Base-by-base conservation (phyloP, 1,140 invertebrate genomes). In the Drosophila gunungcola region DNA sequence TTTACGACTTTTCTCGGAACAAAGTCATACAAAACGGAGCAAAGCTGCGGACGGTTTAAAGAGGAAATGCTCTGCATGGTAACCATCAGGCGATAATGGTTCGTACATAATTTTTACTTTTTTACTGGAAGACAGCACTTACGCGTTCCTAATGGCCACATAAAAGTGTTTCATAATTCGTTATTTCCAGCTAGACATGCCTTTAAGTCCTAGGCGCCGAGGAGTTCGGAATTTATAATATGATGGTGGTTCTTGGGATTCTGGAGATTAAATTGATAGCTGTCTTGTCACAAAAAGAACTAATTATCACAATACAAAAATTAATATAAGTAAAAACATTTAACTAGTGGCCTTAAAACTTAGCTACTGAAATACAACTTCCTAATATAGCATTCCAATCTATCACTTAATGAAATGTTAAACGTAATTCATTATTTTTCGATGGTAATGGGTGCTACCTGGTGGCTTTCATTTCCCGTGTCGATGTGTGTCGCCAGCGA, bases 21-120 rank as follows among this genome's bases (percentile, higher is more conserved):
- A 90, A 90, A 90, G 83, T 90, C 82, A 78, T 90, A 90, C 86
- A 90, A 90, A 90, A 90, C 86, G 86, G 76, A 80, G 72, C 67
- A 69, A 65, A 75, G 64, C 80, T 69, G 72, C 61, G 58, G 53
- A 43, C 72, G 57, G 49, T 79, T 52, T 60, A 78, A 61, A 49
- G 61, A 41, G 38, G 56, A 62, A 77, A 68, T 80, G 62, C 64
- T 63, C 67, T 54, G 51, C 77, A 67, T 53, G 58, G 43, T 60
- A 73, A 68, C 65, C 69, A 55, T 42, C 69, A 64, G 79, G 84
- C 83, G 83, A 88, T 86, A 82, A 86, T 86, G 38, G 60, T 83
- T 65, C 73, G 79, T 75, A 76, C 73, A 81, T 72, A 86, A 67
- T 63, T 78, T 78, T 29, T 39, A 69, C 68, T 54, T 60, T 55